These are phyloP conservation scores for Euglossa dilemma DNA, from an alignment of 1,140 invertebrate species.

Conservation along the genomic window DNA sequence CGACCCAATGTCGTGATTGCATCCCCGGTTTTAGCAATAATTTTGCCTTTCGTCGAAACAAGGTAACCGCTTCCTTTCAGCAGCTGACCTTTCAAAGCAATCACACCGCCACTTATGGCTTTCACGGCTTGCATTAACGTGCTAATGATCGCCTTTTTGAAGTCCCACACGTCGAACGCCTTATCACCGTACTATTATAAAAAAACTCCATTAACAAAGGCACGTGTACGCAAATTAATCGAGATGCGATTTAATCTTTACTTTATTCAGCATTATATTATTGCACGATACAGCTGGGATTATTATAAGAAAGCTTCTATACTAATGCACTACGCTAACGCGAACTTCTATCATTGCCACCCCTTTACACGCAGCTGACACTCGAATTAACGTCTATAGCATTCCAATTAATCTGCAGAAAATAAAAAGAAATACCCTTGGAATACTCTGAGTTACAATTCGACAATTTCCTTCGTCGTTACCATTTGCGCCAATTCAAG, in stretches of 20 bases:
- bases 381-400: no score
- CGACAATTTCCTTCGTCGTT: neutral
- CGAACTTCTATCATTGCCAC: neutral
- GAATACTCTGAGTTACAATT: neutral
- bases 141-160: slow-evolving; percentile 91
- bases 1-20: slow-evolving; percentile 89
- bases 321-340: slow-evolving; percentile 10
- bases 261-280: slow-evolving; percentile 14
- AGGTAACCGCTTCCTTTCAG: slow-evolving; percentile 92
- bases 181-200: slow-evolving; percentile 81
- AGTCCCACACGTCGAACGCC: slow-evolving; percentile 87
- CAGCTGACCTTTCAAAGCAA: slow-evolving; percentile 91
- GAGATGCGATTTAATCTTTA: slow-evolving; percentile 19
- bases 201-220: slow-evolving; percentile 42
- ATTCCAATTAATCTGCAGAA: neutral
- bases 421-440: no score
- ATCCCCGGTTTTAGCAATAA: slow-evolving; percentile 88
- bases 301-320: slow-evolving; percentile 17
- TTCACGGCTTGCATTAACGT: slow-evolving; percentile 92
- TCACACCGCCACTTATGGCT: slow-evolving; percentile 91
- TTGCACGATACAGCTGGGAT: slow-evolving; percentile 32
- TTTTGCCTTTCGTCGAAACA: slow-evolving; percentile 88
- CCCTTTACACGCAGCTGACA: neutral
- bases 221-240: slow-evolving; percentile 1
- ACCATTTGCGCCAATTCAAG: neutral